Conservation (phyloP, 2,797 vertebrate genomes). For the Glossophaga mutica region DNA sequence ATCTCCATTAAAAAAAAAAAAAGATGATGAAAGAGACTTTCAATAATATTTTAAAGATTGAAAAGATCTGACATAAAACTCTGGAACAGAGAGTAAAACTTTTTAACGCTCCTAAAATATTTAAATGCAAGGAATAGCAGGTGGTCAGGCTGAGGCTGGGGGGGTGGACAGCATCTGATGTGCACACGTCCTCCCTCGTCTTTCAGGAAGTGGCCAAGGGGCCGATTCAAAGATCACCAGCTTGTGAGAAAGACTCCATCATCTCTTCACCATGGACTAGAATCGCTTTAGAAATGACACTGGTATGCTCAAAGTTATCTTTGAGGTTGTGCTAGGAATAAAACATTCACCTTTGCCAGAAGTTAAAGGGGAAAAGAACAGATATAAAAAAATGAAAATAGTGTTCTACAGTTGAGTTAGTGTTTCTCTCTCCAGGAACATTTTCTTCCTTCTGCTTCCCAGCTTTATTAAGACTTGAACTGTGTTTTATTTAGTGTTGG, state of each 20-base stretch:
- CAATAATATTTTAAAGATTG: not conserved
- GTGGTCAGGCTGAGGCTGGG: not conserved
- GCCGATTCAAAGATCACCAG: not conserved
- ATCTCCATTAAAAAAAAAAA: slow-evolving; percentile 38
- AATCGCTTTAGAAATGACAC: not conserved
- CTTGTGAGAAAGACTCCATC: not conserved
- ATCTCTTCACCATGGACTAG: not conserved
- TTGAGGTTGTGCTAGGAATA: not conserved
- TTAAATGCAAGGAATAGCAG: not conserved
- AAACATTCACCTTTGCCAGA: not conserved
- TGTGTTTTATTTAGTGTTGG: not conserved
- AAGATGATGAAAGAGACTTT: not conserved
- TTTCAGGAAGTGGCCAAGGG: not conserved
- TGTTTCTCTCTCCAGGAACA: not conserved
- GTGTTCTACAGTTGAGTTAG: not conserved
- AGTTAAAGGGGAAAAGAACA: not conserved
- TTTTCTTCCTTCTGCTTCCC: not conserved
- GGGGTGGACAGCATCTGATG: not conserved
- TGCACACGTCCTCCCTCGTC: no score
- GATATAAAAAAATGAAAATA: not conserved
- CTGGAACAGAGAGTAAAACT: not conserved
- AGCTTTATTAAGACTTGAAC: not conserved
- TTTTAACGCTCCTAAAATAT: not conserved
- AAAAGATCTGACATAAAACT: slow-evolving; percentile 22
- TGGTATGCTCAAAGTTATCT: not conserved